A percentile compares a stretch with the other conserved stretches of the same genome.
Conservation (phyloP, 2,113 vertebrate genomes). For the Neogobius melanostomus region DNA sequence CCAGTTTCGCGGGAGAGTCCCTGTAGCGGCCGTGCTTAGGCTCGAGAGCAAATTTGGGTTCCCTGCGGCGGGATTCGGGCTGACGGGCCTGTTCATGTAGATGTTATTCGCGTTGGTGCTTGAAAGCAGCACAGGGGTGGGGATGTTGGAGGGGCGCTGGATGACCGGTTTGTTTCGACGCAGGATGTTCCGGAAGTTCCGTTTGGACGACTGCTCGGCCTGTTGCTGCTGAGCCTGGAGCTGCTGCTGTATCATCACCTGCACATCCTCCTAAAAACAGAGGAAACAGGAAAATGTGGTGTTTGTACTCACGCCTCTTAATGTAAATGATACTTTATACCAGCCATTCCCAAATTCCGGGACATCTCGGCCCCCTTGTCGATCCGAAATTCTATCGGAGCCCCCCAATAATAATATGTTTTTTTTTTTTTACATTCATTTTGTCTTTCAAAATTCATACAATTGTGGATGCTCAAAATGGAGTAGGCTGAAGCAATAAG, state of each 20-base stretch:
- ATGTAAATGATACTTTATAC: too few species aligned
- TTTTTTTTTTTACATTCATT: too few species aligned
- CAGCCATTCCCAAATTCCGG: too few species aligned
- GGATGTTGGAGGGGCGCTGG: slow-evolving; percentile 39
- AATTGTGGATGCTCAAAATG: too few species aligned
- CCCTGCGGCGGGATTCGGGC: not conserved
- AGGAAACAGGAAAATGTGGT: not conserved
- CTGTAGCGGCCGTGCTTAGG: not conserved
- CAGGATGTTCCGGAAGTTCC: slow-evolving; percentile 56
- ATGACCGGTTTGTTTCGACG: slow-evolving; percentile 47
- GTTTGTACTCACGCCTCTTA: not conserved
- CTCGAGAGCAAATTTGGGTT: not conserved
- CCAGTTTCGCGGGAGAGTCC: slow-evolving; percentile 48
- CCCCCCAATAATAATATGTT: too few species aligned
- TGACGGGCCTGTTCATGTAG: slow-evolving; percentile 23
- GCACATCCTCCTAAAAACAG: slow-evolving; percentile 79
- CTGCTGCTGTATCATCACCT: slow-evolving; percentile 76
- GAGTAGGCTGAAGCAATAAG: too few species aligned
- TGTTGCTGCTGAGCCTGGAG: slow-evolving; percentile 79
- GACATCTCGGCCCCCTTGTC: too few species aligned
- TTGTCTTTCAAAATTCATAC: too few species aligned
- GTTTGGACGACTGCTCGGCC: slow-evolving; percentile 68
- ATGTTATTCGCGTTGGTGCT: slow-evolving; percentile 37
- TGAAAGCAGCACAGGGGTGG: not conserved
- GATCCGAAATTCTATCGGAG: too few species aligned